These are phyloP conservation scores for Electrophaes corylata DNA, from an alignment of 2,888 invertebrate species.

Conservation along the genomic window DNA sequence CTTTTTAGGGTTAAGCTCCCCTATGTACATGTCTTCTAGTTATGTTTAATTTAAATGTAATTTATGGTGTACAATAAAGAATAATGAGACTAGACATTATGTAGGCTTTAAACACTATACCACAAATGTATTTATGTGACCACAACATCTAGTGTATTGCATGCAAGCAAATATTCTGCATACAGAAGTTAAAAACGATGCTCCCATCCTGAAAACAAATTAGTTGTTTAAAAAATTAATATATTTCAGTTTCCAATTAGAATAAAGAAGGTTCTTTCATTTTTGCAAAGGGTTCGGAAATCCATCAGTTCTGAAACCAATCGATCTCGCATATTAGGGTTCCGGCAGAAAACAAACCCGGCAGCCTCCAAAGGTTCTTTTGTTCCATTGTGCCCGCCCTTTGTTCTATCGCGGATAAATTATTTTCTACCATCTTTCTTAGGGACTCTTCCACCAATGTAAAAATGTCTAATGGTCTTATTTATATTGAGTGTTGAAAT, in stretches of 20 bases:
- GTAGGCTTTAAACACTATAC: too few relatives aligned
- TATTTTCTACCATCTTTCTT: constrained; percentile 81
- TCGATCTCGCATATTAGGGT: constrained; percentile 78
- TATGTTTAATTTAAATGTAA: too few relatives aligned
- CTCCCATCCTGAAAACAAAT: too few relatives aligned
- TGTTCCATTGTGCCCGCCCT: constrained; percentile 77
- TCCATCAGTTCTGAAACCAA: constrained; percentile 67
- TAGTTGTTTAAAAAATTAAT: not conserved
- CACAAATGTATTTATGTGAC: too few relatives aligned
- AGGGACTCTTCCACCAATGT: constrained; percentile 34
- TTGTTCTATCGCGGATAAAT: constrained; percentile 82
- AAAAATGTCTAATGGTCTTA: not conserved
- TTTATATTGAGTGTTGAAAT: not conserved
- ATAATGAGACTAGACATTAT: too few relatives aligned
- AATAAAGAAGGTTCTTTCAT: constrained; percentile 24
- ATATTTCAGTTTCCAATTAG: constrained; percentile 19
- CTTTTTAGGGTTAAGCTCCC: too few relatives aligned
- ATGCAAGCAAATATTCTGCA: too few relatives aligned
- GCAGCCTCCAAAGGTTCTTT: constrained; percentile 71
- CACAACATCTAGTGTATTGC: too few relatives aligned
- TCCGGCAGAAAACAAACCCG: constrained; percentile 77
- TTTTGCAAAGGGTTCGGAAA: constrained; percentile 60
- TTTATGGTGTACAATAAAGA: too few relatives aligned
- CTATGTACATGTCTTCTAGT: too few relatives aligned
- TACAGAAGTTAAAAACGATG: too few relatives aligned